Evolutionary conservation across 2,113 vertebrate species (phyloP), one percentile per base, ranked within the genome.

Genomic region (Melanerpes aurifrons): DNA sequence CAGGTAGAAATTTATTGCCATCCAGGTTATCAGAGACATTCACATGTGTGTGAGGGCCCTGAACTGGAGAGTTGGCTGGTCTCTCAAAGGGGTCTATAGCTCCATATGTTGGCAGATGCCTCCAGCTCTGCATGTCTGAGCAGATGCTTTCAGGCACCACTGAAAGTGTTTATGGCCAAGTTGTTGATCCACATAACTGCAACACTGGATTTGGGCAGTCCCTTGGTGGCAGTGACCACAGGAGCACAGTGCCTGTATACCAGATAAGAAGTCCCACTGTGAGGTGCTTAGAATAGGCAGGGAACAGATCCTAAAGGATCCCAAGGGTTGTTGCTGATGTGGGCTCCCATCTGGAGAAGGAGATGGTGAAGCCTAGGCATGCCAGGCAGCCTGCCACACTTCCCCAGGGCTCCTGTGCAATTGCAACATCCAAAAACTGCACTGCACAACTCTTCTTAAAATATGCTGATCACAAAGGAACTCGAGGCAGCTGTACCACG

Each of bases 381-480:
- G 79, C n/a, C 54, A 47, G 62, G n/a, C 67, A 19, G 10, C 6
- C 28, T 69, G 40, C 72, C 1, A 2, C 7, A 22, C 3, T 12
- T 90, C 59, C 86, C 58, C 59, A 35, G 82, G 62, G 67, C 67
- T 50, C 64, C 62, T 2, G 9, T 72, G 71, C 2, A 7, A 29
- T 18, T 73, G 71, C 75, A 73, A 63, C 83, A 48, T 18, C 37
- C 58, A 74, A 57, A 45, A 86, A 16, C 61, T 37, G 20, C 31
- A 1, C 29, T 57, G 80, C 62, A 89, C 71, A 94, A 68, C 61
- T 90, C 53, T 54, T 35, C 50, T 74, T 37, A 57, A 64, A 77
- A 90, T 56, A 58, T 66, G 69, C 88, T 90, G 88, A 64, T 87
- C 79, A 56, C 69, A 83, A 43, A 66, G 76, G 43, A 83, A 28